Evolutionary conservation across 2,113 vertebrate species (phyloP), one percentile per base, ranked within the genome.

Genomic region (Charina bottae): DNA sequence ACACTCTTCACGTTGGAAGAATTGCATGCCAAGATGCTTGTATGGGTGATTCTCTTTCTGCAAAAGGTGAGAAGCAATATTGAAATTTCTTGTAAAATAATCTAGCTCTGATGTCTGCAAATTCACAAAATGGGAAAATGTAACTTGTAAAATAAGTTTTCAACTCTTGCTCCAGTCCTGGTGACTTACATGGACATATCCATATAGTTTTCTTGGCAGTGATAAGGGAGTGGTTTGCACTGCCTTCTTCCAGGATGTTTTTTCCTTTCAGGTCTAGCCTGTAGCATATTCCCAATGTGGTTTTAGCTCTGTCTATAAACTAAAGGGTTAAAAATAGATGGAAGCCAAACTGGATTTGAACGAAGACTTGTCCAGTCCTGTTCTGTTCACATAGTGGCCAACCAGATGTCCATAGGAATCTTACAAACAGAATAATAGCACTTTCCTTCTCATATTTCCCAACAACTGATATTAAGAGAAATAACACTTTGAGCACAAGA

Each of bases 1-100:
- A 99, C 99, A 0, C 97, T 99, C 4, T 99, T 99, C 97, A 98
- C 98, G 90, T 95, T 99, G 96, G 99, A 99, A 97, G 99, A 99
- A 4, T 98, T 98, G 96, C 98, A 99, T 4, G 95, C 98, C 8
- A 98, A 98, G 88, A 99, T 99, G 99, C 98, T 99, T 1, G 95
- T 98, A 89, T 98, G 98, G 90, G 99, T 99, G 5, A 98, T 99
- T 92, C 98, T 99, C 91, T 99, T 99, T 97, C 98, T 99, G 2
- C 99, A 99, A 96, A 99, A 99, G 99, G 99, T 99, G 95, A 96
- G 97, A 86, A 89, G 49, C 53, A 0, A 0, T 21, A 72, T 42
- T 0, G 2, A 84, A 62, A 55, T 78, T 21, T 62, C 11, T n/a
- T 54, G 26, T 62, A 33, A 59, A 92, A 84, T 21, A 42, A 1